Evolutionary conservation across 1,140 invertebrate species (phyloP), one percentile per base, ranked within the genome.

Genomic region (Lanistes nyassanus): DNA sequence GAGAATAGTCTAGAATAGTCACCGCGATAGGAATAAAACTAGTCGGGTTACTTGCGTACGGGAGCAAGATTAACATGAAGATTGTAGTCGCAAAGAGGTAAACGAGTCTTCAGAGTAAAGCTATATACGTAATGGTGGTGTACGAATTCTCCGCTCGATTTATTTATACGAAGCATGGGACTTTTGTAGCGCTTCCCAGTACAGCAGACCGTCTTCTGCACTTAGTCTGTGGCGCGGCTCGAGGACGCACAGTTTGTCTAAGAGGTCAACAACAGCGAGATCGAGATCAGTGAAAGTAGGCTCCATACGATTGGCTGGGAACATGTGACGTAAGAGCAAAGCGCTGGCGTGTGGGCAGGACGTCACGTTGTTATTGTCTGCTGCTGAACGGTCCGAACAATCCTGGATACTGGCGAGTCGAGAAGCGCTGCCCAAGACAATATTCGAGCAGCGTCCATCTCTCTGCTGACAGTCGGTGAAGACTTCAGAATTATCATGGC

Each of bases 141-240:
- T n/a, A n/a, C n/a, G n/a, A n/a, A n/a, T n/a, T n/a, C n/a, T n/a
- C n/a, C n/a, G n/a, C n/a, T n/a, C n/a, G n/a, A n/a, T n/a, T n/a
- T 47, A 6, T 1, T 47, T 16, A 13, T 9, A 47, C 2, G 42
- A 47, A 47, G 42, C 19, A 9, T 16, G 42, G 19, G 42, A 47
- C 19, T 47, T 47, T 47, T 47, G 56, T 60, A 26, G 29, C 9
- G 56, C 36, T 29, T 72, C 60, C 70, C 70, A 72, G 34, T 60
- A 26, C n/a, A 29, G 23, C 34, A 72, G n/a, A 1, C 55, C 56
- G 7, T 72, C 70, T 13, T 72, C 70, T 39, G 70, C 55, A 9
- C n/a, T 39, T 36, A 72, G 26, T n/a, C 70, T 60, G 4, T 42
- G n/a, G 2, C 21, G 16, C 3, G 70, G 70, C 2, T 60, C 42